Evolutionary conservation across 2,797 vertebrate species (phyloP), one percentile per base, ranked within the genome.

Genomic region (Girardinus metallicus): DNA sequence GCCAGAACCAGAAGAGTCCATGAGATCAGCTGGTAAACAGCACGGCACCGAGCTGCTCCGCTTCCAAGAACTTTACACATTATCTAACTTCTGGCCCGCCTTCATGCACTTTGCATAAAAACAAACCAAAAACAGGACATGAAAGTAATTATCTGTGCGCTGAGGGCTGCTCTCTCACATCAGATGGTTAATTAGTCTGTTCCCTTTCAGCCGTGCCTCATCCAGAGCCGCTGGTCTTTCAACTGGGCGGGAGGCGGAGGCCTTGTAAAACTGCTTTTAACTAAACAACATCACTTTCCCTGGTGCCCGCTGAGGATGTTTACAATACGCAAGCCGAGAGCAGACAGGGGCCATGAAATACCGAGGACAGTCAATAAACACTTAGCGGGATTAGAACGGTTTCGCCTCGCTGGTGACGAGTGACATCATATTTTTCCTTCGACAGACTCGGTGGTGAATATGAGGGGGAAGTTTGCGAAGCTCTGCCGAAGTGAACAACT

Each of bases 221-320:
- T 90, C 80, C 80, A 85, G 89, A 89, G 79, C 86, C 16, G 88
- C 81, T 87, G 89, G 82, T 87, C 88, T 87, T 87, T 92, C 77
- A 88, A 82, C 75, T 75, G 87, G 66, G 31, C 11, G 57, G 64
- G 81, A 89, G 93, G 91, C 47, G 76, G 88, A 82, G 86, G 53
- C 76, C 88, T 94, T 86, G 90, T 94, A 91, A 93, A 94, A 91
- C 6, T 80, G 86, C 88, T 88, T 91, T 93, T 87, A 88, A 89
- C 90, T 86, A 86, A 90, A 92, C 90, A 92, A 84, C 89, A 90
- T 83, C 88, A 92, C 91, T 92, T 93, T 94, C 91, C 87, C 86
- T 55, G 47, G 57, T 73, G 84, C 79, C 80, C 80, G 81, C 78
- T 74, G 85, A 88, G 78, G 73, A 87, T 93, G 89, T 92, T 93